Evolutionary conservation across 2,888 invertebrate species (phyloP), one percentile per base, ranked within the genome.

Genomic region (Hydraecia micacea): DNA sequence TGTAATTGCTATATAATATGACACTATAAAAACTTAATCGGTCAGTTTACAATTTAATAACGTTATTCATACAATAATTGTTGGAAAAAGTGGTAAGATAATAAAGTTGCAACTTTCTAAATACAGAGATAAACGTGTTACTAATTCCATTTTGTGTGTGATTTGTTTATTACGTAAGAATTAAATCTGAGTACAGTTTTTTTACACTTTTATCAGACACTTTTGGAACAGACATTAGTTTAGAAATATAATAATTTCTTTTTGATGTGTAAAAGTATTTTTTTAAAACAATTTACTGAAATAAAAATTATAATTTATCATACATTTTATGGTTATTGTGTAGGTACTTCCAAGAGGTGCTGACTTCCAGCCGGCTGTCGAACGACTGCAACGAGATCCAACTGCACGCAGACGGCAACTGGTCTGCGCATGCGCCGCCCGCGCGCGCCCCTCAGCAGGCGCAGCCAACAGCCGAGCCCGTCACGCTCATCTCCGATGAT

Each of bases 281-380:
- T 7, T 7, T 7, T 6, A 28, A 28, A 7, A 13, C 15, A 28
- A n/a, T 11, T n/a, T n/a, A 13, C 13, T 1, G n/a, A n/a, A 58
- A 58, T n/a, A n/a, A n/a, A 28, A 60, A 39, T 6, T 28, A 60
- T 15, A 15, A 60, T 60, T 13, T 0, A 18, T 62, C 6, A 21
- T 62, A 18, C 13, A 65, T 36, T 13, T 8, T 13, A 1, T 18
- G 39, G 6, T 18, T 32, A 25, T 42, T n/a, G 36, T 28, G 0
- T 89, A 98, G 98, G 71, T 98, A 98, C 93, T 98, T 98, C 94
- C 98, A 98, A 97, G 98, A 98, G 92, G 98, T 98, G 65, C 93
- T 99, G 68, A 97, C 97, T 39, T 98, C 98, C 0, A 89, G 97
- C n/a, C 97, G 97, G 69, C 95, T 98, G 63, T 96, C 98, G 55